Evolutionary conservation across 2,113 vertebrate genomes (phyloP), one percentile per base, ranked within the genome.

Genomic region (Coracopsis vasa): DNA sequence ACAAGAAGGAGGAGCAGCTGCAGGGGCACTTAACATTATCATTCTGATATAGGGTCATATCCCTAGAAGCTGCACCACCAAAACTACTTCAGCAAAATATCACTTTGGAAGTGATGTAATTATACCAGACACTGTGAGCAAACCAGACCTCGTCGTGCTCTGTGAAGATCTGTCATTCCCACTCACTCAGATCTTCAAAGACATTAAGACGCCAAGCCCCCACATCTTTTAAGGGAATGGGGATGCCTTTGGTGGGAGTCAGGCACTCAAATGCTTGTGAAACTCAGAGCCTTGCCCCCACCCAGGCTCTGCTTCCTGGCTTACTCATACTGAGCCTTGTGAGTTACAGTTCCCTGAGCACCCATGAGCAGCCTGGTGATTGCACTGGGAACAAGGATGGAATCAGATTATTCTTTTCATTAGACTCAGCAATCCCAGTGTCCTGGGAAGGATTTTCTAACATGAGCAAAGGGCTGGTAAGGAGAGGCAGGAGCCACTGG

Each of bases 161-260:
- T 74, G 44, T 60, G 90, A 93, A 86, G 75, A 88, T 62, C 83
- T 74, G 44, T 88, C 95, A 65, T 91, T 92, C 71, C 45, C 53
- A 62, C 54, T 80, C 64, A 78, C 47, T 81, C 77, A 79, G 19
- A 74, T 84, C 92, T 94, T 92, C 88, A 88, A 92, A 95, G 88
- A 50, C 65, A 29, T 48, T 41, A 35, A 80, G 53, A 80, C 70
- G 58, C 45, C 48, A 73, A 82, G 83, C 69, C 3, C 75, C 48
- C 58, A 33, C 29, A 53, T 23, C 23, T 80, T 77, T 81, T 37
- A 77, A 77, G 39, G 31, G 67, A 78, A 86, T 23, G 54, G 54
- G 33, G n/a, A 94, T 86, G 88, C 29, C 54, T 92, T 67, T 80
- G 50, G 60, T 86, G 44, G 56, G 87, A 94, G 81, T 67, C 86